A percentile compares a stretch with the other conserved stretches of the same genome.
Evolutionary conservation across 2,888 invertebrate species (phyloP).

Genomic region (Patella ulyssiponensis): DNA sequence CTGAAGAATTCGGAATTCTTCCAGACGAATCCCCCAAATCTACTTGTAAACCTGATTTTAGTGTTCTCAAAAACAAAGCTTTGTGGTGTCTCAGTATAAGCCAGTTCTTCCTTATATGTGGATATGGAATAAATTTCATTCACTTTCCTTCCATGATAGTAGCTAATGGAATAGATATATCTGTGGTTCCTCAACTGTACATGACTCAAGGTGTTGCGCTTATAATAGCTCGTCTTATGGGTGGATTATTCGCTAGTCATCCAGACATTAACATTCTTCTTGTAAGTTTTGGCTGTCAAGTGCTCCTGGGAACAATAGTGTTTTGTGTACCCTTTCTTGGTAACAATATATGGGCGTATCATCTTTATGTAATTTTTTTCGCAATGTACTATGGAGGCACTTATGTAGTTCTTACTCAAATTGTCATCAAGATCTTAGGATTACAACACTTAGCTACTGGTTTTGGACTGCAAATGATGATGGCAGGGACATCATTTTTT

Average conservation of each 20-base stretch:
- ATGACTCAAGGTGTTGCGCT: neutral
- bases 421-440: neutral
- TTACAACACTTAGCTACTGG: neutral
- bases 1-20: neutral
- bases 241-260: neutral
- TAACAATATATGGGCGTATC: neutral
- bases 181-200: neutral
- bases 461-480: slow-evolving; percentile 2
- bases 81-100: neutral
- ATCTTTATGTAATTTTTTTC: neutral
- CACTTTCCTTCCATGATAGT: neutral
- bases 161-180: neutral
- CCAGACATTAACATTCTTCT: neutral
- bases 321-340: neutral
- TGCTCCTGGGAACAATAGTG: neutral
- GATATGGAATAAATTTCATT: neutral
- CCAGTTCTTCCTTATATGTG: neutral
- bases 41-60: neutral
- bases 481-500: neutral
- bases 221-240: neutral
- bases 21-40: neutral
- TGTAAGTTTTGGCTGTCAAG: neutral
- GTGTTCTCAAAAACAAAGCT: neutral
- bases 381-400: neutral
- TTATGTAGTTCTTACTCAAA: neutral